Percentiles rank a stretch among this genome's conserved stretches.
Conservation (phyloP, 1,140 invertebrate species). For the Macrotrachela quadricornifera region DNA sequence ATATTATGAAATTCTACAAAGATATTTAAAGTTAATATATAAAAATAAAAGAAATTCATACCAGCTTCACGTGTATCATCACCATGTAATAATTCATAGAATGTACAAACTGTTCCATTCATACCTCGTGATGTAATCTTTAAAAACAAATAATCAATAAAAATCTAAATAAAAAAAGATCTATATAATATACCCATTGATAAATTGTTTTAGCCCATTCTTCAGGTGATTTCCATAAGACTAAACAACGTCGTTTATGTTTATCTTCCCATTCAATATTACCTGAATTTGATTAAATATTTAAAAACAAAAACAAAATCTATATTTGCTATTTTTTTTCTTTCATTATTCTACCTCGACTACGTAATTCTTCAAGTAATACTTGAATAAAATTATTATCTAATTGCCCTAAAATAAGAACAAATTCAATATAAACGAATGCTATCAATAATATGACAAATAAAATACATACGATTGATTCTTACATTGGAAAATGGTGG, state of each 20-base stretch:
- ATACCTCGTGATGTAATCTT: conserved; percentile 35
- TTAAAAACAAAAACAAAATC: no score
- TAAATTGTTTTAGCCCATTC: conserved; percentile 85
- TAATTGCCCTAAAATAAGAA: no score
- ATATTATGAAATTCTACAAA: no score
- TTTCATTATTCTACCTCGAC: no score
- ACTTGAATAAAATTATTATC: not conserved
- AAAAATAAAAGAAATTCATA: no score
- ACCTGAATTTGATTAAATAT: no score
- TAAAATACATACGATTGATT: conserved; percentile 41
- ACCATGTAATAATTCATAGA: conserved; percentile 61
- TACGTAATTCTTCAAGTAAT: conserved; percentile 1
- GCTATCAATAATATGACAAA: no score
- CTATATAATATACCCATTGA: conserved; percentile 46
- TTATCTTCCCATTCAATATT: not conserved
- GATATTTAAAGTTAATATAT: no score
- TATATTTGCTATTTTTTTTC: no score
- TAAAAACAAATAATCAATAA: no score
- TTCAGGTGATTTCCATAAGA: conserved; percentile 78
- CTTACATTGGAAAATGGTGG: conserved; percentile 61
- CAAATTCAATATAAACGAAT: no score
- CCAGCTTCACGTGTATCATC: conserved; percentile 38
- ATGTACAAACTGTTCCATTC: conserved; percentile 58
- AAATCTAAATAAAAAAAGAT: no score
- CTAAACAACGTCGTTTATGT: conserved; percentile 45